These are phyloP conservation scores for Leucophora obtusa DNA, from an alignment of 2,888 invertebrate species.

Conservation along the genomic window DNA sequence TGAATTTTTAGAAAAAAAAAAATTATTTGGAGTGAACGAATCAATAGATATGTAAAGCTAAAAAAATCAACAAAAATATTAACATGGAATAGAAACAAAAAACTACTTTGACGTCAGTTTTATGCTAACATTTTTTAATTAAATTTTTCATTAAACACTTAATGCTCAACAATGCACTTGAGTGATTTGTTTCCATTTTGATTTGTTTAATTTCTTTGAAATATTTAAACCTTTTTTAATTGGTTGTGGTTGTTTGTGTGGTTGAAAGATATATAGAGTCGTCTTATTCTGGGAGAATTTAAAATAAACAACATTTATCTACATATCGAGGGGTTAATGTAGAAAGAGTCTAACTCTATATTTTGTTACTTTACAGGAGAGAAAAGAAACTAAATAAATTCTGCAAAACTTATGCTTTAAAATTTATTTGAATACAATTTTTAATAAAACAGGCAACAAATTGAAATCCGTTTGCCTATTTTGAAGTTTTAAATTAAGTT, in stretches of 20 bases:
- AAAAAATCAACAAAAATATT: background rate
- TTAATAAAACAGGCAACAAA: no score
- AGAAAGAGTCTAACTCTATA: no score
- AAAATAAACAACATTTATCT: no score
- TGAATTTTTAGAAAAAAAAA: background rate
- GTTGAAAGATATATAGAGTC: background rate
- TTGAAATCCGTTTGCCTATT: no score
- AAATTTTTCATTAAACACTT: background rate
- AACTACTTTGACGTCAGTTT: background rate
- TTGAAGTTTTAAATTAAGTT: no score
- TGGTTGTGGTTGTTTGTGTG: background rate
- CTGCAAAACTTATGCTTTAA: no score
- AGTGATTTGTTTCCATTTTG: background rate
- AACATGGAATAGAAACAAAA: background rate
- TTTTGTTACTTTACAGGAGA: no score
- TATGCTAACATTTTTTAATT: background rate
- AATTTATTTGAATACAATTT: no score
- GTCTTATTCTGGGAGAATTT: background rate
- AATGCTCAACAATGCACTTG: background rate
- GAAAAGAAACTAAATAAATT: no score
- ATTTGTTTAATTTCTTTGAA: background rate
- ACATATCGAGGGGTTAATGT: no score
- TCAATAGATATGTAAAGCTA: background rate
- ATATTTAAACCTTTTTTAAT: conserved; percentile 7
- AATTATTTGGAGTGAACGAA: background rate